Base-by-base conservation (phyloP, 2,888 invertebrate genomes). In the Nomada ruficornis region DNA sequence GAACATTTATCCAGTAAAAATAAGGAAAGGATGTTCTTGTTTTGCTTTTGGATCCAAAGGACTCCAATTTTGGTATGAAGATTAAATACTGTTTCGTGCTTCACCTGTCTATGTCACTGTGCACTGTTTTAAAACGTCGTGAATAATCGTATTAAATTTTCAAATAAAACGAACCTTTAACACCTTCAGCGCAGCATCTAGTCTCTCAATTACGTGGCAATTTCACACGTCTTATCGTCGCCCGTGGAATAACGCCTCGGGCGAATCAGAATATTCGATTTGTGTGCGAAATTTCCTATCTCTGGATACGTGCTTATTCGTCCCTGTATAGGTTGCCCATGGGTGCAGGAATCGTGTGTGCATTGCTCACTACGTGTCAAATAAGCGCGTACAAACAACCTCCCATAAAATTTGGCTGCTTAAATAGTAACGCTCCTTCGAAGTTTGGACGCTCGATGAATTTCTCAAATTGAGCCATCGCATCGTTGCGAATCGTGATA, bases 371-470 rank as follows among this genome's bases (percentile, higher is more conserved):
- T n/a, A 42, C 36, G 63, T 72, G 63, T 64, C 72, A 64, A 77
- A 77, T 50, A 72, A 77, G 64, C 63, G 50, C 36, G 63, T 57
- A 42, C 72, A 64, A 72, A 77, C 73, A 36, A 50, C 50, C 36
- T 29, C 29, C 23, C 57, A 72, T 64, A 63, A 50, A 50, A 64
- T 11, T 72, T 26, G 36, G 57, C 63, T 64, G 76, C 57, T 13
- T 50, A 77, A 72, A 72, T 72, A 57, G 26, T 26, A 26, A n/a
- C n/a, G 26, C 7, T 20, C 23, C 23, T 77, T 50, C 72, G 50
- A 47, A 23, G 23, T 55, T 50, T 26, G n/a, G 44, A 23, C 36
- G 13, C 36, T 59, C 29, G 18, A 20, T 18, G 18, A n/a, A 23
- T 36, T 13, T 42, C 36, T n/a, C n/a, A 10, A 36, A 60, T 42